Evolutionary conservation across 2,797 vertebrate species (phyloP).

Genomic region (Borostomias antarcticus): DNA sequence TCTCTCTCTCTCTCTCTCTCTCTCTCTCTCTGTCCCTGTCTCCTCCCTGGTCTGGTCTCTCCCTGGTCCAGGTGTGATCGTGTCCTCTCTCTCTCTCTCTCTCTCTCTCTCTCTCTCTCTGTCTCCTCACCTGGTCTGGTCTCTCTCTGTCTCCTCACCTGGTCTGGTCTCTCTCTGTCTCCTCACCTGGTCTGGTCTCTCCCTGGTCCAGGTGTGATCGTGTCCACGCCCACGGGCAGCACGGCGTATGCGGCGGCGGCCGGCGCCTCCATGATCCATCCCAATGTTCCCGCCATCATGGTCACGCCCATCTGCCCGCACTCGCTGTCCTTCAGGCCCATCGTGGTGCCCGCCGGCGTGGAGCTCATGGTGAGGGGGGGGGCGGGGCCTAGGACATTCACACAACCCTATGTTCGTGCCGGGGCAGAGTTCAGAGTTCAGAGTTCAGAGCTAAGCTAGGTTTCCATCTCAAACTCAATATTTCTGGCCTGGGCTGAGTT

Average conservation of each 20-base stretch:
- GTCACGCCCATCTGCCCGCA: constrained; percentile 70
- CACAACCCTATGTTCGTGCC: no score
- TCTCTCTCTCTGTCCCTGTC: not conserved
- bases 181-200: not conserved
- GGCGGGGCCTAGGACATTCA: not conserved
- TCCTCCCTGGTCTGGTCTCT: no score
- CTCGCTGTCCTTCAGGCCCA: constrained; percentile 67
- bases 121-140: not conserved
- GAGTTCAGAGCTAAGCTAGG: no score
- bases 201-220: constrained; percentile 56
- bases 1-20: not conserved
- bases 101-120: not conserved
- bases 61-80: no score
- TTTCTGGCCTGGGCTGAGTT: no score
- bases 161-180: not conserved
- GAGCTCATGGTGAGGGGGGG: constrained; percentile 58
- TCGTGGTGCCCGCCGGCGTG: constrained; percentile 66
- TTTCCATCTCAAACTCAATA: no score
- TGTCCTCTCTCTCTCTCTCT: not conserved
- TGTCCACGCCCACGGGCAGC: constrained; percentile 67
- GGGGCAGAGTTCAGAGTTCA: no score
- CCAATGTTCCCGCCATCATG: constrained; percentile 69
- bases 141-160: not conserved
- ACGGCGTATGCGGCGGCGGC: constrained; percentile 65
- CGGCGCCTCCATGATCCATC: constrained; percentile 70